A percentile compares a stretch with the other conserved stretches of the same genome.
phyloP scores from a whole-genome alignment of 2,797 vertebrate species.

The Pangasius krempfi region DNA sequence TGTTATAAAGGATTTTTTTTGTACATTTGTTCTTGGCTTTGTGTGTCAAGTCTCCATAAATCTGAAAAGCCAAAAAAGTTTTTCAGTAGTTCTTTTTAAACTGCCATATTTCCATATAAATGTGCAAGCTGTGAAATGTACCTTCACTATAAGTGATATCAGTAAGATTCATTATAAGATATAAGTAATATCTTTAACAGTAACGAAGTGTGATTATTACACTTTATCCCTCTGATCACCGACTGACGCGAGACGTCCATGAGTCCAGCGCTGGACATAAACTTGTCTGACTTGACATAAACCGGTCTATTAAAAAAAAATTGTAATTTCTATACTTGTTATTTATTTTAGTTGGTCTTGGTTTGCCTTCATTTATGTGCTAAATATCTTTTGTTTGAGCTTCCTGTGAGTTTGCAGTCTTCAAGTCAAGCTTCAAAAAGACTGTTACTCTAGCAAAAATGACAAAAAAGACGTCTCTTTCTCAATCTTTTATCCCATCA shows the following conservation, averaged over 20 bases:
- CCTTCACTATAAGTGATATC: neutral
- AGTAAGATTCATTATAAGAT: no score
- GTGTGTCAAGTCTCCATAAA: neutral
- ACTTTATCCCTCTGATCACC: neutral
- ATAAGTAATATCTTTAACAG: neutral
- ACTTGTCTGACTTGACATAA: neutral
- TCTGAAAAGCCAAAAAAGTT: neutral
- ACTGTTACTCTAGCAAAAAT: neutral
- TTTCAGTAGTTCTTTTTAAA: neutral
- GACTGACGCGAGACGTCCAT: neutral
- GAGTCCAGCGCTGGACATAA: neutral
- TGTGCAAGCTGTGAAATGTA: neutral
- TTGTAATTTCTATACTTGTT: neutral
- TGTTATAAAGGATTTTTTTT: neutral
- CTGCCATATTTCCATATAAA: neutral
- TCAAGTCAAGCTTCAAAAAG: neutral
- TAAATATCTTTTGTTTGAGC: neutral
- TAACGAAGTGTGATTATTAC: neutral
- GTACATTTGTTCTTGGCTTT: neutral
- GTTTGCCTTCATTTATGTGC: neutral
- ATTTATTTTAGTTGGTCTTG: neutral
- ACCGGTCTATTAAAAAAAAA: neutral
- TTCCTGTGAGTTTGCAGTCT: neutral
- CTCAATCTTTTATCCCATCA: no score
- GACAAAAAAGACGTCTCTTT: neutral